Percentiles rank a stretch among this genome's conserved stretches.
phyloP scores from a whole-genome alignment of 2,888 invertebrate genomes.

The Andrena praecox region DNA sequence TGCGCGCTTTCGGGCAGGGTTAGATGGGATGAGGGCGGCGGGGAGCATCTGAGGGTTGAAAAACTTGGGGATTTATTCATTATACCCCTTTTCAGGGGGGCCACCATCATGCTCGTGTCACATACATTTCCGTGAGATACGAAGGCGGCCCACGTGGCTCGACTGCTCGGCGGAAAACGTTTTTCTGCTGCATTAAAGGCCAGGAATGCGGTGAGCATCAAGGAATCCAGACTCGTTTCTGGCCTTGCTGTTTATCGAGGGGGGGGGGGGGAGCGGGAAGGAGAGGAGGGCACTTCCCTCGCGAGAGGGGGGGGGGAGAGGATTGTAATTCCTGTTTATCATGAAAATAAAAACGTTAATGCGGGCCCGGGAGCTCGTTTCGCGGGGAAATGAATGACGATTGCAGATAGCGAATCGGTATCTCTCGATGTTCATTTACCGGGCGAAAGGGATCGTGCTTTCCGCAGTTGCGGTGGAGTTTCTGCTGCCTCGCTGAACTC shows the following conservation, averaged over 20 bases:
- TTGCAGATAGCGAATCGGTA: constrained; percentile 51
- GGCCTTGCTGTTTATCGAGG: constrained; percentile 41
- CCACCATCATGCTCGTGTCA: constrained; percentile 63
- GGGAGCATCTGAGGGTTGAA: constrained; percentile 48
- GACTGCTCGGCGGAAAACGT: constrained; percentile 61
- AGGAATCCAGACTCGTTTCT: constrained; percentile 26
- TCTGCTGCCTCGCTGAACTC: neutral
- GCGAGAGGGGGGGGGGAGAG: neutral
- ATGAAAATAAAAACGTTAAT: constrained; percentile 62
- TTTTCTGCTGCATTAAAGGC: constrained; percentile 69
- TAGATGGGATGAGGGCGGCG: neutral
- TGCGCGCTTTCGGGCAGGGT: too few relatives aligned
- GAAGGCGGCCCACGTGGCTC: constrained; percentile 44
- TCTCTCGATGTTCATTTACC: constrained; percentile 57
- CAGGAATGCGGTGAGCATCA: constrained; percentile 63
- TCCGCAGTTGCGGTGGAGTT: constrained; percentile 25
- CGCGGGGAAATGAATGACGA: constrained; percentile 54
- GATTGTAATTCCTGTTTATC: constrained; percentile 52
- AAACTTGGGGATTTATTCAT: constrained; percentile 70
- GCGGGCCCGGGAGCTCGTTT: constrained; percentile 32
- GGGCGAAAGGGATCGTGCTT: constrained; percentile 31
- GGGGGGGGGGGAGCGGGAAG: too few relatives aligned
- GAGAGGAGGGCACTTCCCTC: neutral
- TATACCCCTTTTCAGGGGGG: constrained; percentile 52
- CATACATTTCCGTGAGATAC: constrained; percentile 69